phyloP scores from a whole-genome alignment of 2,113 vertebrate genomes.

The Canis aureus region DNA sequence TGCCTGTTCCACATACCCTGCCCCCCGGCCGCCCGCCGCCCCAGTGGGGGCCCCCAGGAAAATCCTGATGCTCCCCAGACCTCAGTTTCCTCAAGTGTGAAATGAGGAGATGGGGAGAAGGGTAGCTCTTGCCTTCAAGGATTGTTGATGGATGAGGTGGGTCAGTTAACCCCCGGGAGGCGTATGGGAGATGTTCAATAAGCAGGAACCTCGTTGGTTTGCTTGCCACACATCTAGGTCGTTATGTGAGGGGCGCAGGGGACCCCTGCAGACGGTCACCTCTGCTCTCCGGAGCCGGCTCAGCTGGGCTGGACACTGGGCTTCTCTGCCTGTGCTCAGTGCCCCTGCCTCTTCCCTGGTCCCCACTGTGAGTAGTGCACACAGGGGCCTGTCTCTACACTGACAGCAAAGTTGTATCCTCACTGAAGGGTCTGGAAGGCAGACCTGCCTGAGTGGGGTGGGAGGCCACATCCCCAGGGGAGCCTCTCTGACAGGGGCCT shows the following conservation, averaged over 20 bases:
- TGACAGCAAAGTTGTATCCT: not conserved
- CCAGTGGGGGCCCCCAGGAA: not conserved
- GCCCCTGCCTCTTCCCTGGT: too few relatives aligned
- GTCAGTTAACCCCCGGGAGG: not conserved
- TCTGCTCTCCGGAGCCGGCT: not conserved
- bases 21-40: not conserved
- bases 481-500: not conserved
- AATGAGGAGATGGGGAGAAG: not conserved
- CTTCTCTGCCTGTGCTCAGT: fast-evolving
- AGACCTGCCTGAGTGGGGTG: not conserved
- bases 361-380: fast-evolving
- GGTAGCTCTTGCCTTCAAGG: fast-evolving
- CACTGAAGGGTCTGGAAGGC: not conserved
- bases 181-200: fast-evolving
- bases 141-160: not conserved
- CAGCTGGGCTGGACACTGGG: not conserved
- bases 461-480: too few relatives aligned
- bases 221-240: fast-evolving
- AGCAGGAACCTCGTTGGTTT: fast-evolving
- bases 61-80: not conserved
- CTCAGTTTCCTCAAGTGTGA: not conserved
- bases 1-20: not conserved
- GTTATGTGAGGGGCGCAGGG: not conserved
- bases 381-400: fast-evolving
- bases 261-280: not conserved